Evolutionary conservation across 2,113 vertebrate genomes (phyloP).

Genomic region (Toxotes chatareus): DNA sequence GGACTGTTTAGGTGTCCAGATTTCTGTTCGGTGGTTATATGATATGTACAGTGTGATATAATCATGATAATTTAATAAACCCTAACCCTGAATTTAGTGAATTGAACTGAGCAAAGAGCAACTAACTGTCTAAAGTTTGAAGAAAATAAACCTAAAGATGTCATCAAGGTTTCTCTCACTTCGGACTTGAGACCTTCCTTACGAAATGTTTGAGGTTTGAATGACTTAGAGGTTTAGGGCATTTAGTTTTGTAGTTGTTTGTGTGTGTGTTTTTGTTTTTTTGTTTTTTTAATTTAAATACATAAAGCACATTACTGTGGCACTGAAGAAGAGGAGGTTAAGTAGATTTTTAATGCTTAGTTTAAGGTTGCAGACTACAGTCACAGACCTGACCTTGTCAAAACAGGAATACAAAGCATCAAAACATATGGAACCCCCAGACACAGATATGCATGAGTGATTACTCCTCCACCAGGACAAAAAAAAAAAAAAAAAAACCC

Average conservation of each 20-base stretch:
- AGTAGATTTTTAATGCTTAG: neutral
- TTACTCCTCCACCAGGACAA: slow-evolving; percentile 16
- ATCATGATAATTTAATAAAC: slow-evolving; percentile 8
- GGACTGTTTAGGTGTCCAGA: neutral
- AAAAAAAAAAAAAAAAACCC: slow-evolving; percentile 9
- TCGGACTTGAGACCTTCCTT: too few species aligned
- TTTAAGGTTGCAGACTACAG: neutral
- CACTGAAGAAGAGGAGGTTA: neutral
- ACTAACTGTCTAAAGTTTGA: too few species aligned
- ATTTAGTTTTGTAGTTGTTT: too few species aligned
- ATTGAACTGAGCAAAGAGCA: neutral
- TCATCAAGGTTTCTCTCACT: too few species aligned
- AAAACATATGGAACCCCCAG: slow-evolving; percentile 22
- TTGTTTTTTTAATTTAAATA: neutral
- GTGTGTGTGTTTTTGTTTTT: too few species aligned
- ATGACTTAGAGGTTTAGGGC: too few species aligned
- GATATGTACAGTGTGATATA: slow-evolving; percentile 21
- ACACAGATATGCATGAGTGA: slow-evolving; percentile 31
- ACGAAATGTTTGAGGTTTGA: too few species aligned
- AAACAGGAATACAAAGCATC: neutral
- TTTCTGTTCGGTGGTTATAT: neutral
- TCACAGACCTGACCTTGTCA: neutral
- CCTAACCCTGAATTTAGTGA: slow-evolving; percentile 16
- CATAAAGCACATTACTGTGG: neutral
- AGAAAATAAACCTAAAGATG: too few species aligned